Percentiles rank a stretch among this genome's conserved stretches.
These are phyloP conservation scores for Deroplatys truncata DNA, from an alignment of 2,888 invertebrate species.

Conservation along the genomic window DNA sequence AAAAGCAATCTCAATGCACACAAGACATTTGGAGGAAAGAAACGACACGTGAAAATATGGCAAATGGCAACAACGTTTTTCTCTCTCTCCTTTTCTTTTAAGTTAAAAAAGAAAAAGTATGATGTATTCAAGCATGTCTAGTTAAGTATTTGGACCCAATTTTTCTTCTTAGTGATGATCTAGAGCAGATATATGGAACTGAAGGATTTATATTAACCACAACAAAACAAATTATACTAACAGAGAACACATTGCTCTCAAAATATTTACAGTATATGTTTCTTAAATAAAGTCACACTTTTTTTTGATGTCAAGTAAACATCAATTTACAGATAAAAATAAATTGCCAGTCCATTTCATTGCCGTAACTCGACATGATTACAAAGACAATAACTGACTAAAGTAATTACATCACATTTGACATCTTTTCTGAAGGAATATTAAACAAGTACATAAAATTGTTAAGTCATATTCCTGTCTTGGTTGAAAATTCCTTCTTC, in stretches of 20 bases:
- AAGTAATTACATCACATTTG: not conserved
- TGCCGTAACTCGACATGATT: not conserved
- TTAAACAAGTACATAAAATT: not conserved
- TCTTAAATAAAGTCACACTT: not conserved
- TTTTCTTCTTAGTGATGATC: conserved; percentile 6
- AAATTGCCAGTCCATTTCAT: not conserved
- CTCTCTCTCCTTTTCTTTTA: too few relatives aligned
- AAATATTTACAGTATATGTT: not conserved
- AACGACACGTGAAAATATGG: conserved; percentile 5
- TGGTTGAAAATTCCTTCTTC: not conserved
- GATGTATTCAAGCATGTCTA: not conserved
- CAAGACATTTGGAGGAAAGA: not conserved
- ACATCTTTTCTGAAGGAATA: not conserved
- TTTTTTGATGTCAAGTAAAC: not conserved
- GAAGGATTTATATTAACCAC: not conserved
- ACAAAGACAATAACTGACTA: not conserved
- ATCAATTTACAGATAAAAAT: not conserved
- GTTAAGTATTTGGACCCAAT: conserved; percentile 3
- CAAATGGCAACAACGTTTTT: conserved; percentile 10
- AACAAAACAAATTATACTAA: not conserved
- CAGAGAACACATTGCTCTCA: not conserved
- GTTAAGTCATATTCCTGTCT: not conserved
- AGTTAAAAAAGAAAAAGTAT: not conserved
- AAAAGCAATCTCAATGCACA: conserved; percentile 19
- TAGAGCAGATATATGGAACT: not conserved